A percentile compares a stretch with the other conserved stretches of the same genome.
These are phyloP conservation scores for Aphodius sticticus DNA, from an alignment of 2,888 invertebrate genomes.

Conservation along the genomic window DNA sequence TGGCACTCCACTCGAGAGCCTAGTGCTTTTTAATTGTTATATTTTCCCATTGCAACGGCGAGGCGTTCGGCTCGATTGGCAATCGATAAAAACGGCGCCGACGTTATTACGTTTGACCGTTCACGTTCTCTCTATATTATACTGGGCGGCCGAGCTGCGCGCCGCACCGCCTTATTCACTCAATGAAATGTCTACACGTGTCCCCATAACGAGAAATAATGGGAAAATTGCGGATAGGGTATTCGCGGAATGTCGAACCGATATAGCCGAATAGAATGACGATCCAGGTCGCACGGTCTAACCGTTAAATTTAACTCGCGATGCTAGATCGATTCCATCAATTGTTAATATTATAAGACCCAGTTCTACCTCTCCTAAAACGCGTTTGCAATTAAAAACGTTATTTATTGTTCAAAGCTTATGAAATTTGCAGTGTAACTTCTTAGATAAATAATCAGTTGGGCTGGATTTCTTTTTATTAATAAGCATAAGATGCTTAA, in stretches of 20 bases:
- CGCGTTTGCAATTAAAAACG: too few species aligned
- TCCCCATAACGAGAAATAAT: slow-evolving; percentile 19
- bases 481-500: too few species aligned
- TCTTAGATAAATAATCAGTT: too few species aligned
- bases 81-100: background rate
- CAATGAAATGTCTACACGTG: slow-evolving; percentile 20
- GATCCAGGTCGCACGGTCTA: background rate
- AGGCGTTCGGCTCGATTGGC: background rate
- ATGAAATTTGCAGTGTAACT: too few species aligned
- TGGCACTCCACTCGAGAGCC: slow-evolving; percentile 13
- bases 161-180: background rate
- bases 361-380: too few species aligned
- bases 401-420: too few species aligned
- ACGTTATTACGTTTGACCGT: slow-evolving; percentile 4
- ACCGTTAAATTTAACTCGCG: background rate
- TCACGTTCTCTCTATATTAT: background rate
- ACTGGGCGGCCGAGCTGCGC: background rate
- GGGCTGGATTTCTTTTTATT: too few species aligned
- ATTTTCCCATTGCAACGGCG: slow-evolving; percentile 21
- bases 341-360: too few species aligned
- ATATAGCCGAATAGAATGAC: slow-evolving; percentile 1
- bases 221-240: slow-evolving; percentile 17
- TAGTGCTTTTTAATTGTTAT: slow-evolving; percentile 29
- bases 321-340: too few species aligned
- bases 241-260: slow-evolving; percentile 15